These are phyloP conservation scores for Dinothrombium tinctorium DNA, from an alignment of 1,140 invertebrate species.

Conservation along the genomic window DNA sequence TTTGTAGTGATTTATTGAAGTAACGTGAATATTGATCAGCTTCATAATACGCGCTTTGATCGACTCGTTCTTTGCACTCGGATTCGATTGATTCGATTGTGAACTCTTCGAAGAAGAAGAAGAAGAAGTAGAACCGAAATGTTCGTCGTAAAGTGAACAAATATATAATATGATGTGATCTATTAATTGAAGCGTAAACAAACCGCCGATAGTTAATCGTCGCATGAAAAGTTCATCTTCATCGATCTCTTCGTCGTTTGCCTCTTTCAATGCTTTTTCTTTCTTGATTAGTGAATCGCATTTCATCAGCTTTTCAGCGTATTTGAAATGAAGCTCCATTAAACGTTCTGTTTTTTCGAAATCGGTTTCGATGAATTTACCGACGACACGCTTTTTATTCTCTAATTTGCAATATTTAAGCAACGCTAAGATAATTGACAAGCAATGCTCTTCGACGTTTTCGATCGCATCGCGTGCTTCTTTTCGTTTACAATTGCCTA, in stretches of 20 bases:
- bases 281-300: conserved; percentile 50
- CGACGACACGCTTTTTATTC: conserved; percentile 63
- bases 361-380: conserved; percentile 95
- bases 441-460: conserved; percentile 28
- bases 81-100: not conserved
- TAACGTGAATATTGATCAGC: conserved; percentile 7
- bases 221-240: conserved; percentile 68
- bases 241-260: conserved; percentile 24
- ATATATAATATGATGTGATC: conserved; percentile 88
- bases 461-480: conserved; percentile 28
- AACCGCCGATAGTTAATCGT: conserved; percentile 53
- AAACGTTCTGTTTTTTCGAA: conserved; percentile 92
- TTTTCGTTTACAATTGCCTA: conserved; percentile 38
- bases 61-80: not conserved
- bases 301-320: conserved; percentile 70
- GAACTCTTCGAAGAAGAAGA: not conserved
- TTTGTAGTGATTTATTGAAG: conserved; percentile 9
- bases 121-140: not conserved
- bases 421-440: conserved; percentile 81
- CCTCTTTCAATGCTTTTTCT: conserved; percentile 22
- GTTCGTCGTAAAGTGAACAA: conserved; percentile 28
- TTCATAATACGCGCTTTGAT: conserved; percentile 8
- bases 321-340: conserved; percentile 90
- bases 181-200: conserved; percentile 84
- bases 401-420: conserved; percentile 69